Base-by-base conservation (phyloP, 2,113 vertebrate genomes). In the Egretta garzetta region DNA sequence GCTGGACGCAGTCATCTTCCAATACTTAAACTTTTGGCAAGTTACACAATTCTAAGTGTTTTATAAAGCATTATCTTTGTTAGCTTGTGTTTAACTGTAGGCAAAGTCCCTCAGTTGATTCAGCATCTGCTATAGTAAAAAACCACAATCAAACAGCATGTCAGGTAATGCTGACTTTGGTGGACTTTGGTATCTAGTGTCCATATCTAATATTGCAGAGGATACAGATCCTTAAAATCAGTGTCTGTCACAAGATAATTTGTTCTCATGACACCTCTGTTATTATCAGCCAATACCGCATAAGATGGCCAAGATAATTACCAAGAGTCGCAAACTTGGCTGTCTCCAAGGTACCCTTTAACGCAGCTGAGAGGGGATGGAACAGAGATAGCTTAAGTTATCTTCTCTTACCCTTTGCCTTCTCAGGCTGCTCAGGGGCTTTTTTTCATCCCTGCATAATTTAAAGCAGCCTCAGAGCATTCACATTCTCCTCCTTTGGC, bases 31-130 rank as follows among this genome's bases (percentile, higher is more conserved):
- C 59, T 81, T 85, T 75, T 77, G 37, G 80, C 80, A 87, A 35
- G 67, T 75, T 64, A 83, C 33, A 59, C 19, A 49, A 3, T 77
- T 87, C 75, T 64, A 71, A 90, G 37, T 80, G 79, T 72, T 96
- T 97, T 96, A 73, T 79, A 83, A 95, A 89, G 50, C 13, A 24
- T 81, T 85, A 43, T 50, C 76, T 97, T 94, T 94, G 50, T 60
- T 93, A 87, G 77, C 43, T 75, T 80, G 41, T 52, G 59, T 96
- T 96, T 86, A 73, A 79, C 68, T 83, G 67, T 80, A 90, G 84
- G 86, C 70, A 90, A 94, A 92, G 80, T 83, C 43, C 94, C 80
- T 74, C 37, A 3, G 20, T 9, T 35, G 59, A 79, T 85, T 83
- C 60, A 76, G 47, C 67, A 60, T 80, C 70, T 88, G 39, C 55